Evolutionary conservation across 2,797 vertebrate genomes (phyloP).

Genomic region (Hoplostethus mediterraneus): DNA sequence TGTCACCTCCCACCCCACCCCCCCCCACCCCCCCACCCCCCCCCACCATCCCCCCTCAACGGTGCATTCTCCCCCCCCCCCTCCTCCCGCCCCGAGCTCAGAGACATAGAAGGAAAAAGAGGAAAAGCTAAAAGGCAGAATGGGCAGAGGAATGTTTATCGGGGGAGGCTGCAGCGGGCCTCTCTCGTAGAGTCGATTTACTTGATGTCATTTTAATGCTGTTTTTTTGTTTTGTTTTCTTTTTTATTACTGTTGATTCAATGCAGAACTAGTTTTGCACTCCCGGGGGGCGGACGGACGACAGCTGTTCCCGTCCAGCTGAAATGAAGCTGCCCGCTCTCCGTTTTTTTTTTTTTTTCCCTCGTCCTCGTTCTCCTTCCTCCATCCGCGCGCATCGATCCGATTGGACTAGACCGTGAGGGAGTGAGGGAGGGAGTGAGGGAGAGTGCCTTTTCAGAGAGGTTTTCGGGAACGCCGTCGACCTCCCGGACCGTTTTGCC

Average conservation of each 20-base stretch:
- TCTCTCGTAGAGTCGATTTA: conserved; percentile 79
- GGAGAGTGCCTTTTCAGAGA: conserved; percentile 68
- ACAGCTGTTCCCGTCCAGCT: conserved; percentile 68
- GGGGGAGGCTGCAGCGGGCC: conserved; percentile 68
- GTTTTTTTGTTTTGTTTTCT: conserved; percentile 67
- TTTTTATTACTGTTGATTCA: conserved; percentile 78
- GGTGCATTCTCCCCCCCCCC: not conserved
- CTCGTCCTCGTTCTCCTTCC: conserved; percentile 24
- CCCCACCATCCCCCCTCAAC: too few relatives aligned
- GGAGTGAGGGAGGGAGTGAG: conserved; percentile 59
- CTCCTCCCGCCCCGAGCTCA: conserved; percentile 51
- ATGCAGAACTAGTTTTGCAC: conserved; percentile 85
- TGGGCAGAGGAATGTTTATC: conserved; percentile 78
- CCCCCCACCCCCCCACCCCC: conserved; percentile 16
- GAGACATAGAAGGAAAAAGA: conserved; percentile 49
- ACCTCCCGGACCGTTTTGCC: conserved; percentile 24
- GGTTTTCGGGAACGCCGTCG: conserved; percentile 54
- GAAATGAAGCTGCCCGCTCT: conserved; percentile 84
- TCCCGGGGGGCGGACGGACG: conserved; percentile 66
- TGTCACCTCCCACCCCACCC: conserved; percentile 41
- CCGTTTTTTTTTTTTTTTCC: conserved; percentile 78
- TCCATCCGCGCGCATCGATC: conserved; percentile 37
- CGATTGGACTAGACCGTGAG: conserved; percentile 71
- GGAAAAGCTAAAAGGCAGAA: conserved; percentile 58
- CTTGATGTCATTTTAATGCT: conserved; percentile 85